Evolutionary conservation across 1,140 invertebrate species (phyloP).

Genomic region (Glossosoma conforme): DNA sequence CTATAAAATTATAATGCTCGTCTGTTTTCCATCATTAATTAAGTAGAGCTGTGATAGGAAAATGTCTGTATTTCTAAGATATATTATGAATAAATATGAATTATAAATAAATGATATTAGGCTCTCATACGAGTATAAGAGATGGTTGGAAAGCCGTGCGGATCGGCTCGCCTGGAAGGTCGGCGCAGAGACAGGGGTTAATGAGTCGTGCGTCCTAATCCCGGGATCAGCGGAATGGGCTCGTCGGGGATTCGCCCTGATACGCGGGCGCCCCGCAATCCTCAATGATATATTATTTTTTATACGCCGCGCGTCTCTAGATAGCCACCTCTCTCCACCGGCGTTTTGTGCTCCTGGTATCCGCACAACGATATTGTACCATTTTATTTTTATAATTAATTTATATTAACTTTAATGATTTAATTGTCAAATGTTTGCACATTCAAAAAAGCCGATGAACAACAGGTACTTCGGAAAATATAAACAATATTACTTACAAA

Average conservation of each 20-base stretch:
- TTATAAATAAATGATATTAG: not conserved
- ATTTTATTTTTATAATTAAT: too few species aligned
- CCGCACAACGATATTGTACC: too few species aligned
- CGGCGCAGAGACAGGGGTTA: conserved; percentile 30
- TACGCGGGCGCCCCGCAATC: conserved; percentile 29
- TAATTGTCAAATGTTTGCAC: too few species aligned
- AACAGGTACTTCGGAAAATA: too few species aligned
- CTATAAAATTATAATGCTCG: too few species aligned
- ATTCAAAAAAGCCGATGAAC: too few species aligned
- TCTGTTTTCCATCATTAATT: too few species aligned
- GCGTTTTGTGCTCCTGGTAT: not conserved
- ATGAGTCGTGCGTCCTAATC: conserved; percentile 33
- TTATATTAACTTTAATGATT: too few species aligned
- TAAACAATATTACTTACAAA: too few species aligned
- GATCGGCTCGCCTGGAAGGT: conserved; percentile 20
- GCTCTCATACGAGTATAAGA: not conserved
- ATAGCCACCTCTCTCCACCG: conserved; percentile 22
- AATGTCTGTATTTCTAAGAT: not conserved
- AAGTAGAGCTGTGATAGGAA: too few species aligned
- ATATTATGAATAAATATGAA: not conserved
- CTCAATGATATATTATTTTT: conserved; percentile 33
- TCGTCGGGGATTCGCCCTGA: conserved; percentile 25
- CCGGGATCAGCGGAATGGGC: conserved; percentile 30
- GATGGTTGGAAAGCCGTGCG: conserved; percentile 21
- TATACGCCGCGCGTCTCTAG: conserved; percentile 29